A percentile compares a stretch with the other conserved stretches of the same genome.
phyloP scores from a whole-genome alignment of 2,888 invertebrate species.

The Cyrtodaria siliqua region DNA sequence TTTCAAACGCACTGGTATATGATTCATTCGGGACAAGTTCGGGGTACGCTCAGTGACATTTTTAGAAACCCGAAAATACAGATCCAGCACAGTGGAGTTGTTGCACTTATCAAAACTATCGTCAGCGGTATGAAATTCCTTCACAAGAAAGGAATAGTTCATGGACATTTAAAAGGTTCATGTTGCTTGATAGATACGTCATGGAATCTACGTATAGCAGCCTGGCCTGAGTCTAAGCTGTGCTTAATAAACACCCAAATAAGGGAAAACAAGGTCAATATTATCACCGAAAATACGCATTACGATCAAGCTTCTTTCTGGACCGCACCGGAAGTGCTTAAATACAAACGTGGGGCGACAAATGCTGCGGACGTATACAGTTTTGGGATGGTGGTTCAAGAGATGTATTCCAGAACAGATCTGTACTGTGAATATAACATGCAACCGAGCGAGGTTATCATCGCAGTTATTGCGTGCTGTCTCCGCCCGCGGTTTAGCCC shows the following conservation, averaged over 20 bases:
- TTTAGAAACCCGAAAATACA: slow-evolving; percentile 77
- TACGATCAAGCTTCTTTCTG: slow-evolving; percentile 62
- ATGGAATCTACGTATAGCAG: slow-evolving; percentile 82
- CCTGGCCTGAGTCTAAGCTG: slow-evolving; percentile 78
- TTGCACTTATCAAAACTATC: slow-evolving; percentile 78
- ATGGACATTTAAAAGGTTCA: slow-evolving; percentile 78
- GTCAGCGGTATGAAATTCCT: slow-evolving; percentile 79
- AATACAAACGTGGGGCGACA: slow-evolving; percentile 62
- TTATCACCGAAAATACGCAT: neutral
- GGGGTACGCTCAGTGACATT: slow-evolving; percentile 77
- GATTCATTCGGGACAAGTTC: slow-evolving; percentile 9
- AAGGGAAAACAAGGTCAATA: slow-evolving; percentile 1
- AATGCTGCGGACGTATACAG: slow-evolving; percentile 77
- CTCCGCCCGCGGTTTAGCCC: slow-evolving; percentile 71
- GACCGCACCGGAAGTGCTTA: slow-evolving; percentile 80
- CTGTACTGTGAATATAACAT: slow-evolving; percentile 76
- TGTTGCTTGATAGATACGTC: slow-evolving; percentile 80
- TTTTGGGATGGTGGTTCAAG: slow-evolving; percentile 80
- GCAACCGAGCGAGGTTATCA: slow-evolving; percentile 69
- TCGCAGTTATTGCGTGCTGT: slow-evolving; percentile 67
- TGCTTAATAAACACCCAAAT: slow-evolving; percentile 35
- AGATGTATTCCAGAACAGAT: slow-evolving; percentile 79
- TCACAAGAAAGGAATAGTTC: slow-evolving; percentile 78
- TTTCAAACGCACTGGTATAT: slow-evolving; percentile 63
- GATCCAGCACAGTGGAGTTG: slow-evolving; percentile 77